phyloP scores from a whole-genome alignment of 2,888 invertebrate genomes.

The Calephelis perditalis region DNA sequence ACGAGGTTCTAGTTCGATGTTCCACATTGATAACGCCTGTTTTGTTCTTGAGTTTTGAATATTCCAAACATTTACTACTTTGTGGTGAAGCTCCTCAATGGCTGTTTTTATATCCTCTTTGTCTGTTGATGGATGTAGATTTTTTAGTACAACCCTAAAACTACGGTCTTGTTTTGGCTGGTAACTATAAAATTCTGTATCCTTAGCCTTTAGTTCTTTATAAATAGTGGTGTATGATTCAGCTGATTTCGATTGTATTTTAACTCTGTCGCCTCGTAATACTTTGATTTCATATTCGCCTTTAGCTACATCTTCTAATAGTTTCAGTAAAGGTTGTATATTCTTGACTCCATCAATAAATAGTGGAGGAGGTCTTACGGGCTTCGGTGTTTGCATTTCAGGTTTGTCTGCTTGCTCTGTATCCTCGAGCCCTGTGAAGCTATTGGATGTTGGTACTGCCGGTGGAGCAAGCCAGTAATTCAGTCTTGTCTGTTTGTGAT shows the following conservation, averaged over 20 bases:
- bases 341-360: background rate
- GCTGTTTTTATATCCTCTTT: constrained; percentile 21
- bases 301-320: background rate
- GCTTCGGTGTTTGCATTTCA: constrained; percentile 14
- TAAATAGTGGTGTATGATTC: constrained; percentile 19
- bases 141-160: constrained; percentile 23
- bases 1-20: constrained; percentile 8
- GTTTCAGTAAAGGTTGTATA: background rate
- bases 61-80: constrained; percentile 7
- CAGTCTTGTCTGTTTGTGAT: constrained; percentile 20
- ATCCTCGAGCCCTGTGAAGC: constrained; percentile 11
- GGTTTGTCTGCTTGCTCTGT: constrained; percentile 12
- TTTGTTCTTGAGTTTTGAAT: background rate
- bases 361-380: background rate
- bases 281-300: constrained; percentile 3
- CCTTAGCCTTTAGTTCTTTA: constrained; percentile 18
- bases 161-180: constrained; percentile 24
- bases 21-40: background rate
- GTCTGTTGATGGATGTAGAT: constrained; percentile 24
- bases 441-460: constrained; percentile 21
- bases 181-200: constrained; percentile 25
- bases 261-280: background rate
- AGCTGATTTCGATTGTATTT: constrained; percentile 17
- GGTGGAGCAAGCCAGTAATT: constrained; percentile 23
- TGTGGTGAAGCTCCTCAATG: constrained; percentile 17